phyloP scores from a whole-genome alignment of 2,797 vertebrate genomes.

The Trematomus bernacchii region DNA sequence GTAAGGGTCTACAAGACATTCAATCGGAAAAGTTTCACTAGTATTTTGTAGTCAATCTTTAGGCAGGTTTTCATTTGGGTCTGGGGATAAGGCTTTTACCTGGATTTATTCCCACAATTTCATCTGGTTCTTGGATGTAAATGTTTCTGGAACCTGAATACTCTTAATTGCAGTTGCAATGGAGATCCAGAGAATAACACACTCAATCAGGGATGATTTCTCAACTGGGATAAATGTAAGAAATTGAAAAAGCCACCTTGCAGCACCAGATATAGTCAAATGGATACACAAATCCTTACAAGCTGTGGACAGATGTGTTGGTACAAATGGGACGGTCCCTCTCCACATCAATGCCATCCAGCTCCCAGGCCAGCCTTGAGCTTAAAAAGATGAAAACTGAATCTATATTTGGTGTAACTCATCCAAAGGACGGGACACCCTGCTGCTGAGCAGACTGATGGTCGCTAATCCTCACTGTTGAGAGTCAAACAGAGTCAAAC shows the following conservation, averaged over 20 bases:
- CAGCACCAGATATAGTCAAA: neutral
- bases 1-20: neutral
- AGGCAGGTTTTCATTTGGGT: neutral
- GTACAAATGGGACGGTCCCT: neutral
- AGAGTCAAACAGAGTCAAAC: neutral
- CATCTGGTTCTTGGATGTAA: conserved; percentile 13
- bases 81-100: neutral
- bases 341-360: neutral
- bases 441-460: neutral
- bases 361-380: neutral
- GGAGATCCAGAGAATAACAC: neutral
- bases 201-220: neutral
- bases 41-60: neutral
- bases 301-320: neutral
- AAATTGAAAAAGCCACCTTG: neutral
- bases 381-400: neutral
- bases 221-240: neutral
- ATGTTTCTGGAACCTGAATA: conserved; percentile 8
- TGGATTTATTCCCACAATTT: conserved; percentile 9
- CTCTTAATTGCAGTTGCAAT: neutral
- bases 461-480: neutral
- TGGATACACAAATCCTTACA: neutral
- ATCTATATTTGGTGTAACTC: neutral
- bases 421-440: neutral
- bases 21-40: neutral